Evolutionary conservation across 2,888 invertebrate genomes (phyloP).

Genomic region (Mechanitis messenoides): DNA sequence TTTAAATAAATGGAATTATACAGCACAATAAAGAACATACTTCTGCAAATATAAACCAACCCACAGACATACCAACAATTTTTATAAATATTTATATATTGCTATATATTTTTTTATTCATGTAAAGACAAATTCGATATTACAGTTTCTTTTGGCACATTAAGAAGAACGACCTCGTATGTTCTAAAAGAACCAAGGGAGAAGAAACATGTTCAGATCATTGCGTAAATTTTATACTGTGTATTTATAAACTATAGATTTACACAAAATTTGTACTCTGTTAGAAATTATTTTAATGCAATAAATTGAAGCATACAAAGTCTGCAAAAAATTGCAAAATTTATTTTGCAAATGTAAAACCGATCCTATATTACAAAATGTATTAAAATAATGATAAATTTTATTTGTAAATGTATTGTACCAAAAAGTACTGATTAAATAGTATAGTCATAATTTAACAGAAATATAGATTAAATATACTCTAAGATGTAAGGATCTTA

Average conservation of each 20-base stretch:
- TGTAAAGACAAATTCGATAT: background rate
- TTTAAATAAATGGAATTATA: too few species aligned
- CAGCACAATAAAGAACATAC: too few species aligned
- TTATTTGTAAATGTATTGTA: too few species aligned
- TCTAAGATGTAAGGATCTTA: background rate
- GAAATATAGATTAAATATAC: background rate
- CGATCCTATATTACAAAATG: too few species aligned
- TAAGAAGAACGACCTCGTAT: constrained; percentile 63
- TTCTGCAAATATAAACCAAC: too few species aligned
- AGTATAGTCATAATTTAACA: background rate
- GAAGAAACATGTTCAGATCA: constrained; percentile 67
- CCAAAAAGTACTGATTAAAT: constrained; percentile 6
- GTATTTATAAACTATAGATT: background rate
- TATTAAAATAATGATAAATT: too few species aligned
- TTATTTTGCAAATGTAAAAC: background rate
- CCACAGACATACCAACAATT: too few species aligned
- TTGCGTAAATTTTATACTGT: constrained; percentile 43
- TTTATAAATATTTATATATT: too few species aligned
- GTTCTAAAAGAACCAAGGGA: constrained; percentile 64
- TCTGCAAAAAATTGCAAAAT: background rate
- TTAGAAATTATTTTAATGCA: background rate
- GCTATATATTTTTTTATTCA: too few species aligned
- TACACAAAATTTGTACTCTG: constrained; percentile 12
- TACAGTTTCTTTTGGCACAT: constrained; percentile 56
- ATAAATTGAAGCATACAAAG: background rate